Conservation (phyloP, 2,888 invertebrate species). For the Drosophila merina region DNA sequence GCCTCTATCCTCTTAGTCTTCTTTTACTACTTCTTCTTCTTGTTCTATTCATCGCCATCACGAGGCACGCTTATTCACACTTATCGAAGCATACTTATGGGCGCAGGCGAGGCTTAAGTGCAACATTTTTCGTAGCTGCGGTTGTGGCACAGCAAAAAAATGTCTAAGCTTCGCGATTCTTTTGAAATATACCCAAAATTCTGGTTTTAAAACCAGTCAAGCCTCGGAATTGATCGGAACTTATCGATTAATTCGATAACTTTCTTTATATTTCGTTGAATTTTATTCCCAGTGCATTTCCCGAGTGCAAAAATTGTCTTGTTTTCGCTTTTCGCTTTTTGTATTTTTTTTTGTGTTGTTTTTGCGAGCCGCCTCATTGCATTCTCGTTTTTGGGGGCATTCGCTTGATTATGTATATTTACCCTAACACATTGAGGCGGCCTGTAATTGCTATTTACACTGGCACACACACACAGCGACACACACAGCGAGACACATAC, state of each 20-base stretch:
- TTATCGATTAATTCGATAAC: too few species aligned
- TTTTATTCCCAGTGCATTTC: too few species aligned
- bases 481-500: constrained; percentile 42
- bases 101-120: constrained; percentile 53
- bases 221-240: too few species aligned
- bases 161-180: too few species aligned
- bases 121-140: constrained; percentile 42
- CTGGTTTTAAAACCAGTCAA: background rate
- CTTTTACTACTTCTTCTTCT: constrained; percentile 1
- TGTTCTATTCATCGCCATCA: constrained; percentile 33
- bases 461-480: constrained; percentile 41
- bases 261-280: too few species aligned
- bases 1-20: background rate
- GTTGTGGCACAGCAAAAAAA: constrained; percentile 16
- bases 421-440: constrained; percentile 23
- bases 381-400: constrained; percentile 52
- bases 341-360: constrained; percentile 21
- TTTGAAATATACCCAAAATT: too few species aligned
- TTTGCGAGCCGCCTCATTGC: constrained; percentile 48
- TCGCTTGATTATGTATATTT: constrained; percentile 47
- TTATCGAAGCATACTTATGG: constrained; percentile 67
- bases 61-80: constrained; percentile 48
- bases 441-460: constrained; percentile 74
- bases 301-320: background rate
- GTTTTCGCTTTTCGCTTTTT: constrained; percentile 6